These are phyloP conservation scores for Eriosoma lanigerum DNA, from an alignment of 1,140 invertebrate species.

Conservation along the genomic window DNA sequence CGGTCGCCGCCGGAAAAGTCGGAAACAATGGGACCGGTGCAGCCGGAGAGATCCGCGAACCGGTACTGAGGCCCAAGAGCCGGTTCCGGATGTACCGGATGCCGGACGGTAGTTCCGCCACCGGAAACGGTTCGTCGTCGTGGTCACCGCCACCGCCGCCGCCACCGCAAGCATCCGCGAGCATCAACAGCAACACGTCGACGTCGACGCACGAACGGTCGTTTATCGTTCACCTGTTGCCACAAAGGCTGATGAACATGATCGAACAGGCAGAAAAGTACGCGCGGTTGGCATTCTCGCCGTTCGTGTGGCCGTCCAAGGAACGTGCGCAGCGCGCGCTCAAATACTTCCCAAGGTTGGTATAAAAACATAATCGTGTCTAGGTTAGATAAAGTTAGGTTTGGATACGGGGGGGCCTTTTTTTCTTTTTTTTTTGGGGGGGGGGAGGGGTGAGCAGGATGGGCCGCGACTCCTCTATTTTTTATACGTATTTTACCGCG, in stretches of 20 bases:
- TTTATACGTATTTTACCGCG: too few relatives aligned
- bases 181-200: conserved; percentile 51
- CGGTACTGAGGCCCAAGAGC: conserved; percentile 64
- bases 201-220: conserved; percentile 5
- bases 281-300: conserved; percentile 59
- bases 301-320: conserved; percentile 53
- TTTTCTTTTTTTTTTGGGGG: too few relatives aligned
- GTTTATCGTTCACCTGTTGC: conserved; percentile 74
- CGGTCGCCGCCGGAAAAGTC: too few relatives aligned
- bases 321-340: conserved; percentile 40
- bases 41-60: conserved; percentile 65
- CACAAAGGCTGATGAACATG: conserved; percentile 72
- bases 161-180: conserved; percentile 55
- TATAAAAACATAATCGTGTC: too few relatives aligned
- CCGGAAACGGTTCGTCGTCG: conserved; percentile 54
- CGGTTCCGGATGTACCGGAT: conserved; percentile 42
- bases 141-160: too few relatives aligned
- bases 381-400: too few relatives aligned
- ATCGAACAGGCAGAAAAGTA: conserved; percentile 79
- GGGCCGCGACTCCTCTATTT: too few relatives aligned
- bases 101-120: neutral
- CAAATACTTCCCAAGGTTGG: conserved; percentile 26
- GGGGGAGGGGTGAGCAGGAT: too few relatives aligned
- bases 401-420: too few relatives aligned
- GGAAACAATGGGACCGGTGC: neutral